Evolutionary conservation across 2,888 invertebrate species (phyloP).

Genomic region (Drosophila atripex): DNA sequence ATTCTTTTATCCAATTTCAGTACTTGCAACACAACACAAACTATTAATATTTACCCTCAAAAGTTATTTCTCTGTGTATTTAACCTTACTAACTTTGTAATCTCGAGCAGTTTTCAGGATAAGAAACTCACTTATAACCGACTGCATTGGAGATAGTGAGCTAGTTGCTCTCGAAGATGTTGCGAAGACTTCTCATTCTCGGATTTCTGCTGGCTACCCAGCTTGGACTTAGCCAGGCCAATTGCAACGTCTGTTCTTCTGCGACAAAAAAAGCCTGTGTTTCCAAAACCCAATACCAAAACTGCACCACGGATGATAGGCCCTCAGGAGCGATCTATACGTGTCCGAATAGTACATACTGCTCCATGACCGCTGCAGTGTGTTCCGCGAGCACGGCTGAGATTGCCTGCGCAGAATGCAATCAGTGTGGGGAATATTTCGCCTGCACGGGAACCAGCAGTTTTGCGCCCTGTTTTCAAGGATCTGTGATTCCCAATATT

Average conservation of each 20-base stretch:
- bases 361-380: constrained; percentile 17
- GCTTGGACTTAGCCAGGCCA: constrained; percentile 19
- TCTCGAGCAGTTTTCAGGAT: constrained; percentile 16
- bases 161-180: constrained; percentile 51
- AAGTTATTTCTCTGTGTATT: background rate
- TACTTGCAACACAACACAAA: too few species aligned
- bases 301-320: constrained; percentile 12
- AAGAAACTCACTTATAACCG: constrained; percentile 8
- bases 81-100: constrained; percentile 1
- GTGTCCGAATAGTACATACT: constrained; percentile 56
- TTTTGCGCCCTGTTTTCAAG: constrained; percentile 1
- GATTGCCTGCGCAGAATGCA: constrained; percentile 15
- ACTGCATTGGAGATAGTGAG: background rate
- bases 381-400: constrained; percentile 1
- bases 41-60: background rate
- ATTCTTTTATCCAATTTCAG: too few species aligned
- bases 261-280: constrained; percentile 58
- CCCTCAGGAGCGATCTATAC: constrained; percentile 38
- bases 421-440: constrained; percentile 11
- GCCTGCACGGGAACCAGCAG: constrained; percentile 17
- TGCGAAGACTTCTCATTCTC: constrained; percentile 12
- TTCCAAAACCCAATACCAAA: constrained; percentile 49
- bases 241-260: constrained; percentile 57
- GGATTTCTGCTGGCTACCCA: constrained; percentile 1
- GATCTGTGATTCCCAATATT: background rate